Evolutionary conservation across 2,113 vertebrate genomes (phyloP).

Genomic region (Fukomys damarensis): DNA sequence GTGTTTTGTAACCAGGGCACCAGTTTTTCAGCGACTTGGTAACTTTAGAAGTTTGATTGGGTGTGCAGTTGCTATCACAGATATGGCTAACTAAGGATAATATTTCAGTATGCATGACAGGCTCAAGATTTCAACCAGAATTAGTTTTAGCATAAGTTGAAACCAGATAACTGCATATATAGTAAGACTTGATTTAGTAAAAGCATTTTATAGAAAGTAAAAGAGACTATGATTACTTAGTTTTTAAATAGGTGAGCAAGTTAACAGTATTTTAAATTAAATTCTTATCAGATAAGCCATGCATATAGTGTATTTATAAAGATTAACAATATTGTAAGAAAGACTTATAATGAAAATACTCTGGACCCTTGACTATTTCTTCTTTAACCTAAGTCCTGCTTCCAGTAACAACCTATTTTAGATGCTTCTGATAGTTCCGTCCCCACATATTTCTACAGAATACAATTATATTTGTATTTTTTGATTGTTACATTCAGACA

Average conservation of each 20-base stretch:
- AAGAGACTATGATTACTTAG: neutral
- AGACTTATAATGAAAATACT: neutral
- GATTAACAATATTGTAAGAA: neutral
- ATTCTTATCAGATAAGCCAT: neutral
- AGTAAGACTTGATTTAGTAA: constrained; percentile 19
- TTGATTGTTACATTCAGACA: constrained; percentile 12
- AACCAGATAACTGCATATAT: constrained; percentile 41
- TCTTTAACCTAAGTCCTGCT: neutral
- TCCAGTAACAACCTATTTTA: neutral
- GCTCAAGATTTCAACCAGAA: constrained; percentile 61
- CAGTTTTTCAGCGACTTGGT: constrained; percentile 53
- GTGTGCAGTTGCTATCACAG: constrained; percentile 53
- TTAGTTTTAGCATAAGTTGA: constrained; percentile 55
- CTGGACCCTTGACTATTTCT: neutral
- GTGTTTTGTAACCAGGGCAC: constrained; percentile 70
- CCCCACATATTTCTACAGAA: neutral
- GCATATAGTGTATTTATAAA: neutral
- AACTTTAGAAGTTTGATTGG: constrained; percentile 63
- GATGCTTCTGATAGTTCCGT: neutral
- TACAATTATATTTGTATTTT: neutral
- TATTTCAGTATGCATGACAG: constrained; percentile 39
- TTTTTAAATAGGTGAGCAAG: neutral
- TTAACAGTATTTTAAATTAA: constrained; percentile 33
- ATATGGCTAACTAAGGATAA: constrained; percentile 52
- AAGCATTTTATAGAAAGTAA: constrained; percentile 29